Conservation (phyloP, 2,888 invertebrate species). For the Thymelicus acteon region DNA sequence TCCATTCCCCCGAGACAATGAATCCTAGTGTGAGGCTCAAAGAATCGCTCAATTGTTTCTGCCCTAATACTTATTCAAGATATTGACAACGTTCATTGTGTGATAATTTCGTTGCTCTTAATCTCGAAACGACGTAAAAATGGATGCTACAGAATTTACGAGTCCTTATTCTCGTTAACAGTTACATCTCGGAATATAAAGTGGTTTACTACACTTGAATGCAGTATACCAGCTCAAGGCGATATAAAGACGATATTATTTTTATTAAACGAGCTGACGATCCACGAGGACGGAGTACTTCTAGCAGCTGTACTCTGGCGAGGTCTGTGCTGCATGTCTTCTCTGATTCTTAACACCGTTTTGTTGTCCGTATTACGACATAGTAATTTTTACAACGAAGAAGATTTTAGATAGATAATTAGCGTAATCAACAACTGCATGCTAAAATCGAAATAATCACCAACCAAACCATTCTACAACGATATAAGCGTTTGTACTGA, state of each 20-base stretch:
- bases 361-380: too few species aligned
- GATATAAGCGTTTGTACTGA: not conserved
- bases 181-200: conserved; percentile 19
- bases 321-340: too few species aligned
- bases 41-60: not conserved
- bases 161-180: conserved; percentile 28
- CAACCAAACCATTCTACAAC: too few species aligned
- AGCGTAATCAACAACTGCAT: too few species aligned
- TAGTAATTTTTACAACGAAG: too few species aligned
- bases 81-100: conserved; percentile 45
- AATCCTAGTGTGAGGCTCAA: too few species aligned
- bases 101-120: conserved; percentile 42
- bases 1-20: too few species aligned
- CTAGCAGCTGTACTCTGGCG: too few species aligned
- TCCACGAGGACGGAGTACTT: not conserved
- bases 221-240: conserved; percentile 9
- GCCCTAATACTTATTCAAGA: conserved; percentile 27
- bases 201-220: conserved; percentile 20
- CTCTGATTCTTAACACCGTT: too few species aligned
- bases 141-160: conserved; percentile 31
- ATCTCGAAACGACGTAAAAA: conserved; percentile 35
- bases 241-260: not conserved
- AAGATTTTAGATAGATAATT: too few species aligned
- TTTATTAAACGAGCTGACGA: too few species aligned
- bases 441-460: too few species aligned